A percentile compares a stretch with the other conserved stretches of the same genome.
Evolutionary conservation across 2,888 invertebrate genomes (phyloP).

Genomic region (Ephialtes manifestator): DNA sequence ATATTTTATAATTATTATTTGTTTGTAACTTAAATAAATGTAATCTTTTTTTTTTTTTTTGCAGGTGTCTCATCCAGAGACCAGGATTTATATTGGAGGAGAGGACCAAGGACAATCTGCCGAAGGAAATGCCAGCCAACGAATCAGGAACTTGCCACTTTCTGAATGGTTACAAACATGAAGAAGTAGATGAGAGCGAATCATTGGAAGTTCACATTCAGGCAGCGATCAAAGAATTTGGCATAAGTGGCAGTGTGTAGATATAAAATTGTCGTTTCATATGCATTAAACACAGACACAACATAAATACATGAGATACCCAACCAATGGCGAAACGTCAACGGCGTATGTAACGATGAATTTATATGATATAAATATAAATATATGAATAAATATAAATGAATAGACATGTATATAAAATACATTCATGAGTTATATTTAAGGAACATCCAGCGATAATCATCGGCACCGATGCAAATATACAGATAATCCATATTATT

Average conservation of each 20-base stretch:
- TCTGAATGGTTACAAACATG: constrained; percentile 92
- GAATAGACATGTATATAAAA: constrained; percentile 51
- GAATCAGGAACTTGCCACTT: constrained; percentile 95
- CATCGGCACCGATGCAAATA: constrained; percentile 46
- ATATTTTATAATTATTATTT: background rate
- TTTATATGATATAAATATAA: constrained; percentile 55
- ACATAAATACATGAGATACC: constrained; percentile 56
- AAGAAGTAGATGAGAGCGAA: constrained; percentile 88
- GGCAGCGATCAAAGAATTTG: constrained; percentile 89
- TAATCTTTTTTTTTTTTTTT: background rate
- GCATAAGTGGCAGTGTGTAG: constrained; percentile 87
- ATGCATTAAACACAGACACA: constrained; percentile 34
- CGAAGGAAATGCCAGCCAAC: constrained; percentile 93
- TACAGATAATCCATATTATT: constrained; percentile 50
- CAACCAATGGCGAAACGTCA: constrained; percentile 48
- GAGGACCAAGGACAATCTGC: constrained; percentile 92
- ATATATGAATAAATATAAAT: constrained; percentile 50
- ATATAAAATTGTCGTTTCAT: constrained; percentile 69
- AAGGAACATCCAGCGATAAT: constrained; percentile 45
- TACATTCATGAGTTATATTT: constrained; percentile 45
- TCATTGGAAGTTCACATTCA: constrained; percentile 90
- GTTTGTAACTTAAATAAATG: background rate
- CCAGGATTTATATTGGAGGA: constrained; percentile 93
- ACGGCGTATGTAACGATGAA: constrained; percentile 51
- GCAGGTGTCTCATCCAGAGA: constrained; percentile 91